Percentiles rank a stretch among this genome's conserved stretches.
phyloP scores from a whole-genome alignment of 2,113 vertebrate species.

The Tetrax tetrax region DNA sequence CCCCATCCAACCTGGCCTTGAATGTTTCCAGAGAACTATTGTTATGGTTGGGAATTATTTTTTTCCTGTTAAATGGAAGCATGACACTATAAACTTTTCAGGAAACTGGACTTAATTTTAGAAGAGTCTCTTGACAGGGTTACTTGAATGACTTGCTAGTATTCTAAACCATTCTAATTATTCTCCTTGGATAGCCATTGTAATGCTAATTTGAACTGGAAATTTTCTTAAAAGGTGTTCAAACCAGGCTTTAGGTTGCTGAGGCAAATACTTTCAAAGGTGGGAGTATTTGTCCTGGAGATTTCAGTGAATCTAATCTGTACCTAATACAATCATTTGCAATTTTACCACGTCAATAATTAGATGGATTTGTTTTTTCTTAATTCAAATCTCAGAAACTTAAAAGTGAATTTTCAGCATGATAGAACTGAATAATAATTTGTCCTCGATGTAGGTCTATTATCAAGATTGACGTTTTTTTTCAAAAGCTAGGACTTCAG shows the following conservation, averaged over 20 bases:
- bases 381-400: slow-evolving; percentile 9
- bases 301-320: neutral
- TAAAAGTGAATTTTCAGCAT: slow-evolving; percentile 50
- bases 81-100: neutral
- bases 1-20: too few relatives aligned
- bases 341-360: slow-evolving; percentile 6
- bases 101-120: neutral
- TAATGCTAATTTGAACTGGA: neutral
- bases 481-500: neutral
- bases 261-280: neutral
- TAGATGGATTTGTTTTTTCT: neutral
- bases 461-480: neutral
- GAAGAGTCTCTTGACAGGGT: neutral
- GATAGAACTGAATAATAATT: slow-evolving; percentile 34
- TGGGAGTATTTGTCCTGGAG: neutral
- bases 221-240: neutral
- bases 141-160: neutral
- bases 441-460: neutral
- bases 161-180: neutral
- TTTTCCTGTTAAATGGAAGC: neutral
- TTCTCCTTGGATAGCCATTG: neutral
- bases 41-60: neutral
- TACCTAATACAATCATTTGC: neutral
- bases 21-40: neutral
- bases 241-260: neutral